Evolutionary conservation across 2,113 vertebrate species (phyloP).

Genomic region (Suricata suricatta): DNA sequence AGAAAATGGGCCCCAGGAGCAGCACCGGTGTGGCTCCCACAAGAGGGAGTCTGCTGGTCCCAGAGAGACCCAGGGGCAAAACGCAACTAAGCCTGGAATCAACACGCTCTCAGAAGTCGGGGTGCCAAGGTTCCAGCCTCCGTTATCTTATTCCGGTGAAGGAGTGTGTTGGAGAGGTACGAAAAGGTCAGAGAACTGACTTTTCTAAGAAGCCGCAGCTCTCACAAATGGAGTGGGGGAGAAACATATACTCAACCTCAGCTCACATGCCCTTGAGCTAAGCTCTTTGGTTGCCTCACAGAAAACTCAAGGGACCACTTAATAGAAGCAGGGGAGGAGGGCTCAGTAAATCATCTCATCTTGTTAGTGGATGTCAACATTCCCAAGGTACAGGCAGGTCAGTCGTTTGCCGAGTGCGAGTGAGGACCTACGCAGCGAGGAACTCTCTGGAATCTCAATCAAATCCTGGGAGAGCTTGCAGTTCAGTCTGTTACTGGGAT

Average conservation of each 20-base stretch:
- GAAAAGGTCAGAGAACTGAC: neutral
- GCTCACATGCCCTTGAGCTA: neutral
- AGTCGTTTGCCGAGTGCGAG: neutral
- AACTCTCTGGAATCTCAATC: neutral
- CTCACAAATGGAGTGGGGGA: neutral
- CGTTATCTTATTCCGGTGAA: neutral
- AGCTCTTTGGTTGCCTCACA: constrained; percentile 8
- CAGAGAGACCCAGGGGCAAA: neutral
- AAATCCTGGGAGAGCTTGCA: neutral
- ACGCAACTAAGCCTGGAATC: neutral
- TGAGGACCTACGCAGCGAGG: neutral
- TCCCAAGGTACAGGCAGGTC: neutral
- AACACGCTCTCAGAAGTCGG: neutral
- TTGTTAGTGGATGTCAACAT: neutral
- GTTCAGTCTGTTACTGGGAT: neutral
- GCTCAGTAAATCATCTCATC: neutral
- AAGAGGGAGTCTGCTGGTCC: neutral
- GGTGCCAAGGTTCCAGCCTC: neutral
- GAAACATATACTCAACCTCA: neutral
- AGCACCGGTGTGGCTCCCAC: neutral
- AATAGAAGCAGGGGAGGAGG: neutral
- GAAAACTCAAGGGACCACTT: neutral
- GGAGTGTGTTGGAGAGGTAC: neutral
- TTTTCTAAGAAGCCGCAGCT: neutral
- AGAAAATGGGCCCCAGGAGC: neutral